Percentiles rank a stretch among this genome's conserved stretches.
phyloP scores from a whole-genome alignment of 2,888 invertebrate genomes.

The Holacanthella duospinosa region DNA sequence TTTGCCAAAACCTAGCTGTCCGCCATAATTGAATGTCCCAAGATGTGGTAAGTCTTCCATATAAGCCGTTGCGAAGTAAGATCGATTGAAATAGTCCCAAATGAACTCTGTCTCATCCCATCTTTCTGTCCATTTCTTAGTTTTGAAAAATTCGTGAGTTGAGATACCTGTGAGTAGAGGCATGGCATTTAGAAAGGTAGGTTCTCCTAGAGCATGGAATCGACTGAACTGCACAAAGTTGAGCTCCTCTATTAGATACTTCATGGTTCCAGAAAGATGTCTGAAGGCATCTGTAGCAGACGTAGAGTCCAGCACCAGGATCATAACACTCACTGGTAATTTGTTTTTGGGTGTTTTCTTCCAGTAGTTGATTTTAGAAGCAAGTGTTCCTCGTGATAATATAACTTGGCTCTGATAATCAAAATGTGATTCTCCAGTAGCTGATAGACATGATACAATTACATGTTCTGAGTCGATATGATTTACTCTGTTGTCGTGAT shows the following conservation, averaged over 20 bases:
- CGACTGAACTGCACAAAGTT: conserved; percentile 22
- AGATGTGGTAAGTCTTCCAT: conserved; percentile 18
- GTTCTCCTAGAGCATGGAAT: conserved; percentile 19
- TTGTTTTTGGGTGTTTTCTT: conserved; percentile 6
- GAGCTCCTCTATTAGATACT: conserved; percentile 13
- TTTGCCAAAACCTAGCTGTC: conserved; percentile 16
- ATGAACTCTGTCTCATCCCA: conserved; percentile 23
- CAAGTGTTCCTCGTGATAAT: background rate
- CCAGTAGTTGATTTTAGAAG: conserved; percentile 5
- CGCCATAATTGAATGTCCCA: conserved; percentile 16
- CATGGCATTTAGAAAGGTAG: conserved; percentile 16
- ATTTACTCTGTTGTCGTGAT: background rate
- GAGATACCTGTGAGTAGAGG: conserved; percentile 15
- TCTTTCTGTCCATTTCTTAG: background rate
- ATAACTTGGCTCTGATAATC: background rate
- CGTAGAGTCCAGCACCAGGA: conserved; percentile 22
- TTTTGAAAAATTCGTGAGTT: background rate
- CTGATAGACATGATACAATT: background rate
- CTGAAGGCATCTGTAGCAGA: conserved; percentile 19
- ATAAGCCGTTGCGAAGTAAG: conserved; percentile 21
- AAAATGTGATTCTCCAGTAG: background rate
- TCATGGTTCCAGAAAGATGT: conserved; percentile 17
- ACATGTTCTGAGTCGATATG: background rate
- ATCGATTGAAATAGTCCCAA: conserved; percentile 15
- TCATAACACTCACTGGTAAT: conserved; percentile 15